These are phyloP conservation scores for Penaeus indicus DNA, from an alignment of 1,140 invertebrate genomes.

Conservation along the genomic window DNA sequence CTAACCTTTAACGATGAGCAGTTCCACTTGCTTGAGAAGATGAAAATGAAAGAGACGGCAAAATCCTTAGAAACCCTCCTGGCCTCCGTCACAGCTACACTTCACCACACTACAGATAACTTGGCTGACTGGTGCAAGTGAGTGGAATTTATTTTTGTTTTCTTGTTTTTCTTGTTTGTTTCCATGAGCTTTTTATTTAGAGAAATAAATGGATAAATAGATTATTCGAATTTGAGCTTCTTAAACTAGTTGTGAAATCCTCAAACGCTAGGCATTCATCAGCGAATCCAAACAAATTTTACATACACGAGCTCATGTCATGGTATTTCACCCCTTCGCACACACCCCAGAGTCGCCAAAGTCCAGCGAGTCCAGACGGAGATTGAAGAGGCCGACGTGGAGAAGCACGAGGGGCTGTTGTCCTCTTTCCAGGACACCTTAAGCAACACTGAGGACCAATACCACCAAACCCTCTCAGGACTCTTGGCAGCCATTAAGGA, in stretches of 20 bases:
- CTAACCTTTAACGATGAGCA: constrained; percentile 93
- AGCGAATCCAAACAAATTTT: neutral
- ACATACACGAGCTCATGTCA: neutral
- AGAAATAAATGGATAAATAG: too few species aligned
- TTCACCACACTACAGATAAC: constrained; percentile 79
- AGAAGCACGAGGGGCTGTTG: constrained; percentile 55
- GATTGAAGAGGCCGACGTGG: constrained; percentile 60
- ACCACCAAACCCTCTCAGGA: constrained; percentile 62
- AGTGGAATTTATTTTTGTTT: constrained; percentile 28
- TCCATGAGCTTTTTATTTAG: neutral
- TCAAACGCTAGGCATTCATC: neutral
- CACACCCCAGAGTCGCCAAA: constrained; percentile 58
- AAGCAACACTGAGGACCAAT: constrained; percentile 60
- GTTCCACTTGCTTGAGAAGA: constrained; percentile 90
- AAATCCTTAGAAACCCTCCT: constrained; percentile 78
- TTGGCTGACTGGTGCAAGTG: constrained; percentile 86
- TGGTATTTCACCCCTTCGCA: neutral
- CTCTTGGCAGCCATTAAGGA: constrained; percentile 52
- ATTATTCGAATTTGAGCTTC: too few species aligned
- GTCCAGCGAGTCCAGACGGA: constrained; percentile 65
- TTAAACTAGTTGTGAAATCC: too few species aligned
- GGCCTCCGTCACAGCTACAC: constrained; percentile 76
- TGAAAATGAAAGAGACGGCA: constrained; percentile 79
- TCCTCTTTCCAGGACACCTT: constrained; percentile 48
- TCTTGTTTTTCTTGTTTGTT: neutral